Evolutionary conservation across 2,888 invertebrate genomes (phyloP), one percentile per base, ranked within the genome.

Genomic region (Congeria kusceri): DNA sequence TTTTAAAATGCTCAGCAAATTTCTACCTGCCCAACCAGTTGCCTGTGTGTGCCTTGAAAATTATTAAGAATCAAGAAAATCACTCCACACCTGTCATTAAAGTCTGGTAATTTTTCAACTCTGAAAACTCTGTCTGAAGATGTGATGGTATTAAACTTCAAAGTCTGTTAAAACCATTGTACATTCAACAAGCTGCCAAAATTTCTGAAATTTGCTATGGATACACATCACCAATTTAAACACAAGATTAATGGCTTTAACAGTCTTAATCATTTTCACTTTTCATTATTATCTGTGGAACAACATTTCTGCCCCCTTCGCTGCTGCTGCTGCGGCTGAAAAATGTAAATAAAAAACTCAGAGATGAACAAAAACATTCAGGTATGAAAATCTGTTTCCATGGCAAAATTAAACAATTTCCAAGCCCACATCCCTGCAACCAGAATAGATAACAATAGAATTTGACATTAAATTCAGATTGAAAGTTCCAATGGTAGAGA

Each of bases 401-500:
- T 76, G 75, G 69, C 39, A 53, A 76, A 64, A 25, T 69, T 76
- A 64, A 73, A 69, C 62, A 63, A 78, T 69, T 73, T 68, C 53
- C 13, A 71, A 46, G 63, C 64, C 73, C 53, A 59, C 73, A 69
- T 65, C 65, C 49, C 53, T 63, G 69, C 74, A 68, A 71, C 63
- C 68, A 20, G 27, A 1, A 23, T 27, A 61, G 76, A 80, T 80
- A 80, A 80, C 80, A 80, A 80, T 80, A 64, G 68, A 61, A 71
- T 80, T 72, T 66, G 80, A 80, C 80, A 80, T 80, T 80, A 76
- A 80, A 80, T 71, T 80, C 80, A 67, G 68, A 71, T 76, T 80
- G 71, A 80, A 80, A 80, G 67, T 72, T 70, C 75, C 75, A 66
- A 56, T 56, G 56, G 29, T 28, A 71, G 7, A 57, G 64, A 64